Evolutionary conservation across 2,113 vertebrate genomes (phyloP).

Genomic region (Ctenomys sociabilis): DNA sequence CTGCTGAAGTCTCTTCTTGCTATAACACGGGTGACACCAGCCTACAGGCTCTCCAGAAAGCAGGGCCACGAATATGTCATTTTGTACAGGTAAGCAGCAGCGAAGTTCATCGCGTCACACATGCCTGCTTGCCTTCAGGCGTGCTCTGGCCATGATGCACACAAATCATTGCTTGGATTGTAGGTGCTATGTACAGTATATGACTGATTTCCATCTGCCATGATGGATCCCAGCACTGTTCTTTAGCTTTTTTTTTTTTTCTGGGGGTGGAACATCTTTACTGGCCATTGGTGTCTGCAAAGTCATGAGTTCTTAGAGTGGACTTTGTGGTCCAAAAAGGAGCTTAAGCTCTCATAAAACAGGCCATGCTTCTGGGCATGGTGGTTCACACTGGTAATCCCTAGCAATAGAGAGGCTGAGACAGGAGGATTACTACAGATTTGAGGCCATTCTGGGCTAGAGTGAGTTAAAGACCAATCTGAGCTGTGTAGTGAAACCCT

Average conservation of each 20-base stretch:
- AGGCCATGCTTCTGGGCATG: neutral
- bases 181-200: neutral
- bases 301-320: neutral
- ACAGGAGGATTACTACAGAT: neutral
- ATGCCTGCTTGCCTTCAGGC: neutral
- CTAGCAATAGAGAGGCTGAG: neutral
- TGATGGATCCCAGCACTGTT: neutral
- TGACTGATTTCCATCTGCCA: neutral
- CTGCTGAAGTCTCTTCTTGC: conserved; percentile 98
- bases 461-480: neutral
- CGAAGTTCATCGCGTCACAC: neutral
- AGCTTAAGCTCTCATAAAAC: neutral
- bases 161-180: neutral
- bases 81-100: conserved; percentile 92
- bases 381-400: neutral
- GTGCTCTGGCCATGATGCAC: neutral
- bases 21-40: conserved; percentile 98
- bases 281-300: neutral
- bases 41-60: conserved; percentile 97
- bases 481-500: neutral
- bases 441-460: neutral
- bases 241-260: no score
- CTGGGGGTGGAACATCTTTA: neutral
- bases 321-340: neutral
- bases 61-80: conserved; percentile 99